Base-by-base conservation (phyloP, 2,113 vertebrate genomes). In the Chrysemys picta region DNA sequence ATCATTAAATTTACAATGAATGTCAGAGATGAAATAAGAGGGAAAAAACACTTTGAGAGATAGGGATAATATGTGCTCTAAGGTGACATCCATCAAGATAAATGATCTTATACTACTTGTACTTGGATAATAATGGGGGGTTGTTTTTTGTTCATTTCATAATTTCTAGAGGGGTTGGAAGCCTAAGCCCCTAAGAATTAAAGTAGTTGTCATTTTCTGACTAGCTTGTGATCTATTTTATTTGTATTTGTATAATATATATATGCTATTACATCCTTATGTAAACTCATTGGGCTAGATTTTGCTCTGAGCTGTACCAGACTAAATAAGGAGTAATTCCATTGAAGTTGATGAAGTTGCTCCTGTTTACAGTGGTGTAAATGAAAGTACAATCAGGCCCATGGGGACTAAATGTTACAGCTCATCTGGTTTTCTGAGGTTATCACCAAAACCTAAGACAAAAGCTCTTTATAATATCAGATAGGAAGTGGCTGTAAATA, bases 1-100 rank as follows among this genome's bases (percentile, higher is more conserved):
- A 98, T 98, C 98, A 98, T 98, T 98, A 98, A 98, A 98, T 98
- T 98, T 98, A 98, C 98, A 98, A 98, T 98, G 98, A 98, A 98
- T 98, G 98, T 98, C 98, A 98, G 98, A 98, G 98, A 98, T 98
- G 98, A 98, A 98, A 98, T 98, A 98, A 98, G 98, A 98, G 98
- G 98, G 97, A 98, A 98, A 98, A 98, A 98, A 98, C 98, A 98
- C 98, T 98, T 98, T 98, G 98, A 98, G 97, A 98, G 97, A 98
- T 98, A 98, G 98, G 98, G 98, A 98, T 98, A 98, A 98, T 98
- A 98, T 98, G 98, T 98, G 98, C 98, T 98, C 97, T 98, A 98
- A 98, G 98, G 98, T 98, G 98, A 98, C 98, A 98, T 98, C 98
- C 98, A 98, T 98, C 98, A 98, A 98, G 98, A 98, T 98, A 98